phyloP scores from a whole-genome alignment of 2,113 vertebrate species.

The Rhizomys pruinosus region DNA sequence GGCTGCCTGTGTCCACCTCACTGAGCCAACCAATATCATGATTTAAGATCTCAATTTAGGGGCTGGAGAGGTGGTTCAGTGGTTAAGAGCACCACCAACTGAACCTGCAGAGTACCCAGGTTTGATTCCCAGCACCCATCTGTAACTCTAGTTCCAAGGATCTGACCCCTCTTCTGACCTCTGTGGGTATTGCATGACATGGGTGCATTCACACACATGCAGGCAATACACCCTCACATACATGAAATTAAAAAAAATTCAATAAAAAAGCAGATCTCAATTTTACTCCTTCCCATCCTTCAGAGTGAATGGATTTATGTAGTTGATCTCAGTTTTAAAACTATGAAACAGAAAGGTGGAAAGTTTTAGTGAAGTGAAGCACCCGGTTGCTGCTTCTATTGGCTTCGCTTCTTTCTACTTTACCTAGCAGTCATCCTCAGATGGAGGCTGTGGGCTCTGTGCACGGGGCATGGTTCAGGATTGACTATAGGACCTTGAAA shows the following conservation, averaged over 20 bases:
- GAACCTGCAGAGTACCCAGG: too few relatives aligned
- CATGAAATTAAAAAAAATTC: too few relatives aligned
- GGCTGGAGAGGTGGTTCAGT: too few relatives aligned
- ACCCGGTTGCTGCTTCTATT: neutral
- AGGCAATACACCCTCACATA: too few relatives aligned
- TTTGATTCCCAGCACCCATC: too few relatives aligned
- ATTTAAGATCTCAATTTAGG: neutral
- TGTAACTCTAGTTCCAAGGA: too few relatives aligned
- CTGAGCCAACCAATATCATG: neutral
- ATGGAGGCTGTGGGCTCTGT: neutral
- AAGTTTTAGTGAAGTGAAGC: neutral
- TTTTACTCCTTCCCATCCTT: neutral
- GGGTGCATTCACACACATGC: too few relatives aligned
- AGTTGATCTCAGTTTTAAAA: constrained; percentile 10
- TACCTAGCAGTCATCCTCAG: too few relatives aligned
- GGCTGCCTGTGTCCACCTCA: neutral
- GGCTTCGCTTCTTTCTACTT: neutral
- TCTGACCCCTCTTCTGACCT: too few relatives aligned
- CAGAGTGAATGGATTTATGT: neutral
- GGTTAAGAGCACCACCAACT: too few relatives aligned
- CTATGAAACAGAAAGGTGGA: constrained; percentile 17
- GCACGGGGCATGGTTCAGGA: neutral
- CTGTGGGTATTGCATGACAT: too few relatives aligned
- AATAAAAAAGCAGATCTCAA: too few relatives aligned
- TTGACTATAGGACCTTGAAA: neutral